phyloP scores from a whole-genome alignment of 2,113 vertebrate species.

The Vimba vimba region DNA sequence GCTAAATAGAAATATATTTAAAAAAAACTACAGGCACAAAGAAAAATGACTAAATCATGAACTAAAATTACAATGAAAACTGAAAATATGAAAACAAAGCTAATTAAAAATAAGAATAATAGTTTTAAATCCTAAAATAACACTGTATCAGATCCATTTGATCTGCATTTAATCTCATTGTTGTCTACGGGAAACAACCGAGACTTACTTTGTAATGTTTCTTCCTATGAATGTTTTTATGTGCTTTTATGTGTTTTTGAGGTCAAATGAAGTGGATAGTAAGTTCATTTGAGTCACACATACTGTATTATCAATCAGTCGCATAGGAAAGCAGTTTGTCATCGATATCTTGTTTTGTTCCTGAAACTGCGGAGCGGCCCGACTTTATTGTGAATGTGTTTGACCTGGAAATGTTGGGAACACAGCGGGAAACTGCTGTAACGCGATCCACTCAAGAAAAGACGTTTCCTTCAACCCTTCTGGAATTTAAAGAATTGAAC shows the following conservation, averaged over 20 bases:
- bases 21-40: no score
- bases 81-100: no score
- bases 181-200: background rate
- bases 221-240: conserved; percentile 24
- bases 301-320: background rate
- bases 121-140: no score
- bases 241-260: conserved; percentile 26
- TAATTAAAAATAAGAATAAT: no score
- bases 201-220: background rate
- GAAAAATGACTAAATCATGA: no score
- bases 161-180: no score
- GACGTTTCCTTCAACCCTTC: background rate
- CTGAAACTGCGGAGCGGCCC: background rate
- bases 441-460: conserved; percentile 24
- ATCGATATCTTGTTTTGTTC: conserved; percentile 42
- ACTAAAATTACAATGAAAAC: no score
- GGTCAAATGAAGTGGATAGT: background rate
- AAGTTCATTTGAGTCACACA: conserved; percentile 30
- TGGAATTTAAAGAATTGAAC: conserved; percentile 31
- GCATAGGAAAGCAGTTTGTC: conserved; percentile 8
- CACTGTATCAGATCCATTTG: no score
- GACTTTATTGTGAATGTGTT: conserved; percentile 32
- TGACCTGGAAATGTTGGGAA: conserved; percentile 46
- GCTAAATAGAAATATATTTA: no score
- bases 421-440: background rate